These are phyloP conservation scores for Lucilia cuprina DNA, from an alignment of 1,140 invertebrate genomes.

Conservation along the genomic window DNA sequence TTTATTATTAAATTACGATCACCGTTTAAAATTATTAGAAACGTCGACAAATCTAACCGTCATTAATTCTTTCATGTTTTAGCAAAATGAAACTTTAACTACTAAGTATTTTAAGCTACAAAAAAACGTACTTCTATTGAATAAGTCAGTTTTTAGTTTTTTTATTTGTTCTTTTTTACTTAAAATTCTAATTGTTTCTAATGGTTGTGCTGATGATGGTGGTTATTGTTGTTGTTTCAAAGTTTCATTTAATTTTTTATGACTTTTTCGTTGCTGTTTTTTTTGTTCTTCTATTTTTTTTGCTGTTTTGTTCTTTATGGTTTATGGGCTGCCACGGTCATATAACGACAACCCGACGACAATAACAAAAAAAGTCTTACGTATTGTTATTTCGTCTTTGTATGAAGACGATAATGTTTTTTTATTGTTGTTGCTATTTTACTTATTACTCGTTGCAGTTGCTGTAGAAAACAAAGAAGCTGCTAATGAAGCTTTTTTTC, in stretches of 20 bases:
- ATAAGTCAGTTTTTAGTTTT: neutral
- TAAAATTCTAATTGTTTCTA: neutral
- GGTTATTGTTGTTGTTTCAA: neutral
- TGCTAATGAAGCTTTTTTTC: neutral
- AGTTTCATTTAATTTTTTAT: neutral
- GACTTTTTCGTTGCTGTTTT: neutral
- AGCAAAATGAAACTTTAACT: neutral
- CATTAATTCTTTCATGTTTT: neutral
- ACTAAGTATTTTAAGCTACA: neutral
- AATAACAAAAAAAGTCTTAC: neutral
- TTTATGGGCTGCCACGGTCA: constrained; percentile 9
- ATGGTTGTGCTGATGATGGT: neutral
- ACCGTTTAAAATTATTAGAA: neutral
- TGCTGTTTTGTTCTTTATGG: neutral
- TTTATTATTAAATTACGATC: neutral
- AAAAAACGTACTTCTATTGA: neutral
- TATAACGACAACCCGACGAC: neutral
- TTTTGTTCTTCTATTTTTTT: neutral
- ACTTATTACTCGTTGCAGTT: neutral
- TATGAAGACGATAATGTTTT: neutral
- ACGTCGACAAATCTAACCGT: too few relatives aligned
- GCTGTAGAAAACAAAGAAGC: constrained; percentile 7
- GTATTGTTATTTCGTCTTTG: neutral
- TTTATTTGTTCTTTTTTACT: neutral
- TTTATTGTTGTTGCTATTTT: neutral